These are phyloP conservation scores for Cacoxenus indagator DNA, from an alignment of 2,888 invertebrate genomes.

Conservation along the genomic window DNA sequence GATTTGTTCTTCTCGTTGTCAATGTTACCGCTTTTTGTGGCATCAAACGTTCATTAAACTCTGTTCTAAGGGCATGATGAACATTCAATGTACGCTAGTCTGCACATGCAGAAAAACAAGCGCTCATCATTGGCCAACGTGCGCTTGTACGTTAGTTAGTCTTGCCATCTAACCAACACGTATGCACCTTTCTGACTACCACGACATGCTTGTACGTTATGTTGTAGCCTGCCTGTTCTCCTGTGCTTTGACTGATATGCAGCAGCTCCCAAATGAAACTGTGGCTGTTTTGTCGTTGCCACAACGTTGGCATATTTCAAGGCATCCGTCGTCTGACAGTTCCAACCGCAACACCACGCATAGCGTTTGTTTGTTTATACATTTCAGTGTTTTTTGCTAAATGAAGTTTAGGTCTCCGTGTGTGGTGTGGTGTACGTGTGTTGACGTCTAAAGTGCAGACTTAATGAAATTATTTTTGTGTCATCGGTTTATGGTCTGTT, in stretches of 20 bases:
- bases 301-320: background rate
- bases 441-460: slow-evolving; percentile 12
- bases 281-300: slow-evolving; percentile 1
- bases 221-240: background rate
- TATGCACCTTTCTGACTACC: background rate
- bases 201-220: background rate
- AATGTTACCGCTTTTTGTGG: slow-evolving; percentile 13
- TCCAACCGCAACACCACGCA: background rate
- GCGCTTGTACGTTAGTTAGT: background rate
- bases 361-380: slow-evolving; percentile 16
- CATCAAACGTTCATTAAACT: slow-evolving; percentile 20
- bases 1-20: slow-evolving; percentile 21
- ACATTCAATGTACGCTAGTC: background rate
- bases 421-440: background rate
- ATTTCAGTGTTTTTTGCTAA: background rate
- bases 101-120: background rate
- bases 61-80: background rate
- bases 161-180: background rate
- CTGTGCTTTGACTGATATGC: slow-evolving; percentile 48
- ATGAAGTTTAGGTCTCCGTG: background rate
- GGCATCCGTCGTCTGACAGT: too few relatives aligned
- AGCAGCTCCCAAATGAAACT: slow-evolving; percentile 12
- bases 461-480: slow-evolving; percentile 38
- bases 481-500: background rate
- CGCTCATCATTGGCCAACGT: background rate